Percentiles rank a stretch among this genome's conserved stretches.
Evolutionary conservation across 2,888 invertebrate species (phyloP).

Genomic region (Erannis defoliaria): DNA sequence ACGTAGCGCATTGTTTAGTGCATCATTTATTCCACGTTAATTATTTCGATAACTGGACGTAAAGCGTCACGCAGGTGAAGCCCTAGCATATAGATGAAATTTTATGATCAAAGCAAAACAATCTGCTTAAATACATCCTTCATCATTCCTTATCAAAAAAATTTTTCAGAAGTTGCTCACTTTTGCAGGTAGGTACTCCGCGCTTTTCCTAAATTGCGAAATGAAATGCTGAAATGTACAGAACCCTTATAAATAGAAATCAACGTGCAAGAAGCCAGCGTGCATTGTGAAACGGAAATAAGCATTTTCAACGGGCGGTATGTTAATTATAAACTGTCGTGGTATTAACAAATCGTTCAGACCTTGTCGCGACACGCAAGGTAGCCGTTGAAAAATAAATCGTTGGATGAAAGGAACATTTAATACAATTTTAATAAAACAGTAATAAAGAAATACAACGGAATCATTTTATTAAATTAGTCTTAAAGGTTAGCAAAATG

Average conservation of each 20-base stretch:
- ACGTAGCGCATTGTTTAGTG: too few relatives aligned
- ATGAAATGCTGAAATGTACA: background rate
- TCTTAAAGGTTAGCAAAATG: background rate
- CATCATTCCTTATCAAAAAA: too few relatives aligned
- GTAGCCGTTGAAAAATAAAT: slow-evolving; percentile 20
- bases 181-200: too few relatives aligned
- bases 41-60: too few relatives aligned
- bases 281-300: slow-evolving; percentile 28
- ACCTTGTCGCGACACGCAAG: slow-evolving; percentile 30
- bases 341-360: slow-evolving; percentile 34
- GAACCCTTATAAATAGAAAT: background rate
- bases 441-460: slow-evolving; percentile 8
- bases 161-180: too few relatives aligned
- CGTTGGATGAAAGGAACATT: slow-evolving; percentile 17
- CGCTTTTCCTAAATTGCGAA: too few relatives aligned
- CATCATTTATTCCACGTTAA: too few relatives aligned
- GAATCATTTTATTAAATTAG: background rate
- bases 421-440: slow-evolving; percentile 7
- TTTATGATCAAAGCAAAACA: too few relatives aligned
- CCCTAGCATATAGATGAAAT: too few relatives aligned
- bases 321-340: slow-evolving; percentile 32
- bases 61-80: too few relatives aligned
- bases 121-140: too few relatives aligned
- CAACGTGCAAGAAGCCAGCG: slow-evolving; percentile 2
- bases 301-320: slow-evolving; percentile 24